These are phyloP conservation scores for Caenorhabditis sinica DNA, from an alignment of 2,888 invertebrate species.

Conservation along the genomic window DNA sequence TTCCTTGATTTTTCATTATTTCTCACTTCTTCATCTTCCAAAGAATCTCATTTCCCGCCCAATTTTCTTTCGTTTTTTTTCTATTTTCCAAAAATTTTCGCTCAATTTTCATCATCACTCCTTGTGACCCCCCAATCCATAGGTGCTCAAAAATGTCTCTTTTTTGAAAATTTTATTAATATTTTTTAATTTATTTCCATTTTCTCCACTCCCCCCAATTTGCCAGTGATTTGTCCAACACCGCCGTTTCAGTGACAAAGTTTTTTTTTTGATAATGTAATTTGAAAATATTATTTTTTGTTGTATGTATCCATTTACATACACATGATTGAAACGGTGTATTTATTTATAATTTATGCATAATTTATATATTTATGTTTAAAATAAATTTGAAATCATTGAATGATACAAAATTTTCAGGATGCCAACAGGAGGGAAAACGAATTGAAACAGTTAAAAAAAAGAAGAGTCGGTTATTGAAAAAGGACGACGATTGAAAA, in stretches of 20 bases:
- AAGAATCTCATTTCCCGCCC: slow-evolving; percentile 37
- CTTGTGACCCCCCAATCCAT: slow-evolving; percentile 29
- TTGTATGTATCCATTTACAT: too few relatives aligned
- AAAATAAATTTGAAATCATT: too few relatives aligned
- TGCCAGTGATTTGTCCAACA: slow-evolving; percentile 59
- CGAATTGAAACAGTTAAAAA: too few relatives aligned
- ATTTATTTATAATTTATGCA: too few relatives aligned
- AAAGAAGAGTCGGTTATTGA: too few relatives aligned
- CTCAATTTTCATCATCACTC: slow-evolving; percentile 38
- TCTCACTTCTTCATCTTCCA: slow-evolving; percentile 15
- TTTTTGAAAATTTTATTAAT: background rate
- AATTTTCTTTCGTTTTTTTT: background rate
- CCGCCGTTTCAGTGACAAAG: slow-evolving; percentile 56
- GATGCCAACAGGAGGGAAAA: too few relatives aligned
- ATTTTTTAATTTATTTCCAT: background rate
- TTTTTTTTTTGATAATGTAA: too few relatives aligned
- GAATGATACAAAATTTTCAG: too few relatives aligned
- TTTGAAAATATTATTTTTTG: too few relatives aligned
- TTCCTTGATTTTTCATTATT: slow-evolving; percentile 8
- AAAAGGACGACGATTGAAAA: too few relatives aligned
- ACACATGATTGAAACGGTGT: too few relatives aligned
- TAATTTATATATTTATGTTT: too few relatives aligned
- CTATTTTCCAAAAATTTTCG: slow-evolving; percentile 4
- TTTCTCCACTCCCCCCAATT: slow-evolving; percentile 12
- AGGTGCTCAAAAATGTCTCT: slow-evolving; percentile 51